Conservation (phyloP, 2,888 invertebrate species). For the Auanema freiburgensis region DNA sequence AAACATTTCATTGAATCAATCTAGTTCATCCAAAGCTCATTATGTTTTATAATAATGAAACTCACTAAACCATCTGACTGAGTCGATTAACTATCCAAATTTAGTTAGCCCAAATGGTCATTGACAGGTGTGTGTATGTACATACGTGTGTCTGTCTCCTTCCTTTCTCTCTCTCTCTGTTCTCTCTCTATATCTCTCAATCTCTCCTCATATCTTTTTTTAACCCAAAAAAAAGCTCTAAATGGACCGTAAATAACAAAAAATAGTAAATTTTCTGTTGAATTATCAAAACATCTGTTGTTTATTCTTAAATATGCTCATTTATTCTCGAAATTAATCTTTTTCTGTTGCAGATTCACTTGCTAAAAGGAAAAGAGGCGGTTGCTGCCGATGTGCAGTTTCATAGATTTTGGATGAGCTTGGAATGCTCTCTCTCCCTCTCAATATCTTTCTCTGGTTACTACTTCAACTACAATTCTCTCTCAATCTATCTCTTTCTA, state of each 20-base stretch:
- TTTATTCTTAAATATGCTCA: neutral
- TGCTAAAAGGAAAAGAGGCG: conserved; percentile 56
- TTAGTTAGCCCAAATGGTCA: neutral
- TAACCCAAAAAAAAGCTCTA: too few relatives aligned
- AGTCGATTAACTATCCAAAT: too few relatives aligned
- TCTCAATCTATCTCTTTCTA: too few relatives aligned
- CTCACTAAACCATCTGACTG: too few relatives aligned
- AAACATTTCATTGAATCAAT: neutral
- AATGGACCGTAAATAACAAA: neutral
- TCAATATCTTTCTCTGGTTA: neutral
- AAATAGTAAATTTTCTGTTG: neutral
- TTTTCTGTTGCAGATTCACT: conserved; percentile 46
- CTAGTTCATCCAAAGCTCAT: too few relatives aligned
- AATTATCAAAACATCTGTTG: conserved; percentile 3
- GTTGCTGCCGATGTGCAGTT: conserved; percentile 58
- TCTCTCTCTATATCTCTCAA: too few relatives aligned
- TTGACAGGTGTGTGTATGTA: neutral
- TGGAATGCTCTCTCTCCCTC: conserved; percentile 3
- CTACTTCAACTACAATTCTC: neutral
- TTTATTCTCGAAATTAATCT: conserved; percentile 21
- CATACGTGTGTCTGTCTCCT: neutral
- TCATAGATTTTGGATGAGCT: conserved; percentile 6
- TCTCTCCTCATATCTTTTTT: too few relatives aligned
- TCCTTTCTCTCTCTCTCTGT: too few relatives aligned
- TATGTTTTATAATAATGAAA: too few relatives aligned